Base-by-base conservation (phyloP, 2,113 vertebrate species). In the Caloenas nicobarica region DNA sequence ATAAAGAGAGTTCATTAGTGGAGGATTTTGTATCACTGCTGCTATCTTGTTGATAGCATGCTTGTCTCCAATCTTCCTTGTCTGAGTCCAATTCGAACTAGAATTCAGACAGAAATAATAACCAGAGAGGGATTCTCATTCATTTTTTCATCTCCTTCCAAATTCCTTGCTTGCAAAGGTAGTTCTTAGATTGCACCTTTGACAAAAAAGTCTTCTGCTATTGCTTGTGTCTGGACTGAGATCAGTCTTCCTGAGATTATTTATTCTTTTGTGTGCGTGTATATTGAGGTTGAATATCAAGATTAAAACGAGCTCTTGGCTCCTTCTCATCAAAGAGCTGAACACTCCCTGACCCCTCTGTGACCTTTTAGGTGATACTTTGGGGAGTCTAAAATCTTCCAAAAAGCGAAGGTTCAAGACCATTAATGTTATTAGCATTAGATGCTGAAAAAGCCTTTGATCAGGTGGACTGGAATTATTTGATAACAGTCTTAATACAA, bases 101-200 rank as follows among this genome's bases (percentile, higher is more conserved):
- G 81, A 93, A 95, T 81, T 90, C 72, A 78, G 79, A 82, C 64
- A 94, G 53, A 68, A 94, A 66, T 76, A 95, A 95, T 61, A 95
- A 92, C 42, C 60, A 86, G 60, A 74, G 77, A 76, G 72, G 13
- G 88, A 78, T 68, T 76, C 80, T 76, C 53, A 26, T 46, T 69
- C n/a, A 57, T 69, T 90, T 91, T 93, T 91, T 90, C 48, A 94
- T 93, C 82, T 81, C 51, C 57, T 88, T 96, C 77, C 95, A 95
- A 94, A 92, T 86, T 92, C 88, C 44, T 71, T 50, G 26, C 72
- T 90, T 81, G 61, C 73, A 88, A 84, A 81, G 53, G 61, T 65
- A 64, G 61, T 18, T 68, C 82, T 91, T 88, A 81, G 73, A 72
- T 65, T 85, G 57, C 48, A 86, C 80, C 66, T 91, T 62, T 40